phyloP scores from a whole-genome alignment of 2,113 vertebrate species.

The Alethe diademata region DNA sequence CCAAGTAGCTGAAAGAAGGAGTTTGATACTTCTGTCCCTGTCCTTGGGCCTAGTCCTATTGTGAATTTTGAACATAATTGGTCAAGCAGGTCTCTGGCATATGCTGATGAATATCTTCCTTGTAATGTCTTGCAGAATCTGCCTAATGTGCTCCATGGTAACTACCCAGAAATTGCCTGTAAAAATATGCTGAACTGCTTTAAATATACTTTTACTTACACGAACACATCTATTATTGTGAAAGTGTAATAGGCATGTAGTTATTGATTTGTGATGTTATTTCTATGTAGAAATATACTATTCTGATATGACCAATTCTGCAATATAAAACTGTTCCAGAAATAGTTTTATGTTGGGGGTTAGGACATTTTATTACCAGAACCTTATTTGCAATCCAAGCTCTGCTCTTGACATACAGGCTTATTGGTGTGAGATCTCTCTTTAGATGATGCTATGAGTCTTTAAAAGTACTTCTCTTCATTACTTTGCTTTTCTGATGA shows the following conservation, averaged over 20 bases:
- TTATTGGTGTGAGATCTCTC: neutral
- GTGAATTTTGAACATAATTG: neutral
- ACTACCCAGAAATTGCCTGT: neutral
- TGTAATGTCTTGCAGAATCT: neutral
- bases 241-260: neutral
- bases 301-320: neutral
- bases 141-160: neutral
- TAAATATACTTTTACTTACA: neutral
- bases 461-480: neutral
- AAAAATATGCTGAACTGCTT: neutral
- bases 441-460: neutral
- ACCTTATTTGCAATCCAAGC: neutral
- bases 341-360: neutral
- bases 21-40: neutral
- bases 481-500: neutral
- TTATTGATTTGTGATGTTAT: neutral
- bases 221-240: neutral
- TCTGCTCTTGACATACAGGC: neutral
- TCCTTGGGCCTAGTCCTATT: neutral
- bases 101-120: neutral
- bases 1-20: neutral
- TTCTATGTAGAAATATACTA: neutral
- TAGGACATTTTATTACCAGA: neutral
- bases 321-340: neutral
- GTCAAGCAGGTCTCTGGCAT: neutral